Percentiles rank a stretch among this genome's conserved stretches.
Evolutionary conservation across 1,140 invertebrate species (phyloP).

Genomic region (Aplysia californica): DNA sequence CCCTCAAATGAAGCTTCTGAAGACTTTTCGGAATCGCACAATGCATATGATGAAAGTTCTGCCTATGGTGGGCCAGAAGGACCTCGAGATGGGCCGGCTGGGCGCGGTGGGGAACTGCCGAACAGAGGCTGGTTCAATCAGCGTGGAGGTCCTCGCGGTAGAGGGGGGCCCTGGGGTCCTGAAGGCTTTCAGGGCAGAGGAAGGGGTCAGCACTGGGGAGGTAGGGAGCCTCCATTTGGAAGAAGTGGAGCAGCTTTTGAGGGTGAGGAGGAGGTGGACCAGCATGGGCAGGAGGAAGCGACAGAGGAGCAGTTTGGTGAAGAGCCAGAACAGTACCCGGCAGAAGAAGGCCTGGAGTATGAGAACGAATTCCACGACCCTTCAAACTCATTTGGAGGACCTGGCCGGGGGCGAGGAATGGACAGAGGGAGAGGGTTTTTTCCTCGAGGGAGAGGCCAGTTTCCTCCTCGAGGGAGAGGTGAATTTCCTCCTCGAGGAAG

Average conservation of each 20-base stretch:
- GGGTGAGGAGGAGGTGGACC: neutral
- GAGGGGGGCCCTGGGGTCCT: no score
- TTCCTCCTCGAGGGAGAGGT: conserved; percentile 1
- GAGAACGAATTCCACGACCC: no score
- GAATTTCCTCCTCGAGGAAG: neutral
- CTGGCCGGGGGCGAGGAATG: conserved; percentile 25
- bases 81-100: no score
- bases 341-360: no score
- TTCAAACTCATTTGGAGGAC: conserved; percentile 8
- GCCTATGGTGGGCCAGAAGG: no score
- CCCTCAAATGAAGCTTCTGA: no score
- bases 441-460: neutral
- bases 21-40: no score
- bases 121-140: no score
- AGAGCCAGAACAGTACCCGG: no score
- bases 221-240: conserved; percentile 2
- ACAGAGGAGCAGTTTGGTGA: neutral
- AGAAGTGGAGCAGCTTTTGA: conserved; percentile 10
- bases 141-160: no score
- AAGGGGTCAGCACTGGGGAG: neutral
- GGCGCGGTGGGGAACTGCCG: no score
- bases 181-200: conserved; percentile 25
- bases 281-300: neutral
- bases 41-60: no score
- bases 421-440: neutral